Evolutionary conservation across 2,797 vertebrate genomes (phyloP).

Genomic region (Odontamblyopus lacepedii): DNA sequence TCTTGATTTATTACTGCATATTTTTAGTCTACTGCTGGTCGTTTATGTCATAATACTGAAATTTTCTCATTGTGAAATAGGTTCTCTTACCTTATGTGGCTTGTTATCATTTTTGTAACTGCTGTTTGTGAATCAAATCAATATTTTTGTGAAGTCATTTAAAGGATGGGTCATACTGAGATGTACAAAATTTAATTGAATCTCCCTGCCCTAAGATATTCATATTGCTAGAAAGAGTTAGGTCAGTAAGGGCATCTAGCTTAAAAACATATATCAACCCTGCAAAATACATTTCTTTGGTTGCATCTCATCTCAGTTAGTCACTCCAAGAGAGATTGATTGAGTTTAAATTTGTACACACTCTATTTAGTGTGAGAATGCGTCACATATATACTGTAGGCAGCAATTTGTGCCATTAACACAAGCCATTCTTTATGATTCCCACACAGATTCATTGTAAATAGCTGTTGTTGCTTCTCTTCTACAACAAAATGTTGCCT

Average conservation of each 20-base stretch:
- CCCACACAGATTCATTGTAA: not conserved
- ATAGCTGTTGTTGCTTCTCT: conserved; percentile 40
- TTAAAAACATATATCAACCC: not conserved
- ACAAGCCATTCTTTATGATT: not conserved
- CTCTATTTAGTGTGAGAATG: not conserved
- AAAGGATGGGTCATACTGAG: not conserved
- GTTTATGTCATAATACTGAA: too few species aligned
- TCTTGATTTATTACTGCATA: too few species aligned
- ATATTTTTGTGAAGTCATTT: not conserved
- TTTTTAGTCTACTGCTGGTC: too few species aligned
- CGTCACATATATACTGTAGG: not conserved
- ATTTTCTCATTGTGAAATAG: too few species aligned
- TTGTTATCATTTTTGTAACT: not conserved
- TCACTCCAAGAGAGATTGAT: not conserved
- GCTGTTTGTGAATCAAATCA: too few species aligned
- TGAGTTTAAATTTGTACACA: not conserved
- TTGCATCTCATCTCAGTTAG: too few species aligned
- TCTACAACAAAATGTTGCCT: conserved; percentile 23
- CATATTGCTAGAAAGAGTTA: not conserved
- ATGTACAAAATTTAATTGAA: not conserved
- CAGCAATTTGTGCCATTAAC: not conserved
- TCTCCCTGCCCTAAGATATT: not conserved
- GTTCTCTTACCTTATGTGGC: not conserved
- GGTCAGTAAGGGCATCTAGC: not conserved
- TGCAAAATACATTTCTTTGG: not conserved